Percentiles rank a stretch among this genome's conserved stretches.
phyloP scores from a whole-genome alignment of 2,113 vertebrate species.

The Sarotherodon lohbergeri region DNA sequence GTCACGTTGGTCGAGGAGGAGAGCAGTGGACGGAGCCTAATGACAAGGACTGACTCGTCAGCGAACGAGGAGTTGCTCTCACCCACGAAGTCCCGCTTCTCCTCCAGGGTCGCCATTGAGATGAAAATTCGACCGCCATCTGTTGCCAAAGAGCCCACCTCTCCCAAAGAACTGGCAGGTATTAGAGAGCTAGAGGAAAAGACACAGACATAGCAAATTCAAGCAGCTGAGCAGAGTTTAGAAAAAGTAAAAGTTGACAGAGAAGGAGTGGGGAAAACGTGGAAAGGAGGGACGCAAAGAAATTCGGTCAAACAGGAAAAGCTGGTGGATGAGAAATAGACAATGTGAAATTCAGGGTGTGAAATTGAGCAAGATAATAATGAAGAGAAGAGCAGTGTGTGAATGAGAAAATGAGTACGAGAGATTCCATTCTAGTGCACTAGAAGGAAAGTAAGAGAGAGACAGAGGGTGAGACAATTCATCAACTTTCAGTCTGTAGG shows the following conservation, averaged over 20 bases:
- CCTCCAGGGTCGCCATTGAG: conserved; percentile 72
- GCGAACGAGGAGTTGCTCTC: conserved; percentile 63
- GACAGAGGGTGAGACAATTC: background rate
- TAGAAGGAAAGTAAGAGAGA: background rate
- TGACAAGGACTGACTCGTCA: conserved; percentile 59
- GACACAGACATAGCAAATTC: background rate
- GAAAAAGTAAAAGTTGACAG: background rate
- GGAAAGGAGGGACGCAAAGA: background rate
- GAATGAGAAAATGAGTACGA: background rate
- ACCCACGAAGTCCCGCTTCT: conserved; percentile 64
- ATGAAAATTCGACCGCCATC: conserved; percentile 67
- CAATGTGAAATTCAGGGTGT: conserved; percentile 11
- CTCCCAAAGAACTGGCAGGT: conserved; percentile 65
- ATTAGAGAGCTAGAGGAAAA: conserved; percentile 10
- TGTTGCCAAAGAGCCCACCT: conserved; percentile 67
- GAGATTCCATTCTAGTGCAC: background rate
- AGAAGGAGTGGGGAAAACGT: background rate
- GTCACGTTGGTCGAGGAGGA: conserved; percentile 70
- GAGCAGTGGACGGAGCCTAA: conserved; percentile 43
- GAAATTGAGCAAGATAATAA: conserved; percentile 42
- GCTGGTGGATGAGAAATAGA: conserved; percentile 5
- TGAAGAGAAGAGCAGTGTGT: background rate
- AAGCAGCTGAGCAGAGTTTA: background rate
- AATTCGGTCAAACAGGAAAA: background rate
- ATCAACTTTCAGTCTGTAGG: background rate